These are phyloP conservation scores for Papilio helenus DNA, from an alignment of 1,140 invertebrate genomes.

Conservation along the genomic window DNA sequence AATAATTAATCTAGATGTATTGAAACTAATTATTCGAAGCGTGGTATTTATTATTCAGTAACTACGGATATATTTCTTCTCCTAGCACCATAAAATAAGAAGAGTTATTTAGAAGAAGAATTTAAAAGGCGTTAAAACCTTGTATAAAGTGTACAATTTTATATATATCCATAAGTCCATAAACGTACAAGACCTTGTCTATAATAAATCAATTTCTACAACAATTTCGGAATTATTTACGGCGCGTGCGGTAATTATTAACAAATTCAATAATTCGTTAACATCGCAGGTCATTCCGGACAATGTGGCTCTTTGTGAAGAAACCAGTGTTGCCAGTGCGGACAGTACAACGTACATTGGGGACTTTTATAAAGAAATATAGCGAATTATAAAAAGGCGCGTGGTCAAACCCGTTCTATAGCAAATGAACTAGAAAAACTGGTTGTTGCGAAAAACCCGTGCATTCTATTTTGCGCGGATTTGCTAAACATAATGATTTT, in stretches of 20 bases:
- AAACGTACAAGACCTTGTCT: neutral
- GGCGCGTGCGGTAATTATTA: constrained; percentile 66
- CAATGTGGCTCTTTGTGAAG: constrained; percentile 53
- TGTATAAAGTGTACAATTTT: neutral
- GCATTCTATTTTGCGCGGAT: constrained; percentile 60
- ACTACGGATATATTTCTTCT: too few species aligned
- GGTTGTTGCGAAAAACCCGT: constrained; percentile 55
- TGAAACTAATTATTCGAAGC: too few species aligned
- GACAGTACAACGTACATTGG: constrained; percentile 48
- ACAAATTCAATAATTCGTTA: constrained; percentile 75
- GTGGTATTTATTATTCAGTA: too few species aligned
- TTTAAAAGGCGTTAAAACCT: neutral
- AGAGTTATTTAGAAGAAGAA: neutral
- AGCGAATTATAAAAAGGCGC: constrained; percentile 68
- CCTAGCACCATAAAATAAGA: too few species aligned
- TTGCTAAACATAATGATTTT: constrained; percentile 70
- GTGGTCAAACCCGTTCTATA: constrained; percentile 61
- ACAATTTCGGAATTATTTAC: constrained; percentile 53
- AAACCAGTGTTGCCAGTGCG: constrained; percentile 46
- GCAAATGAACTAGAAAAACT: constrained; percentile 62
- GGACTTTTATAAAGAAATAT: constrained; percentile 55
- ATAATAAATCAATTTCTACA: constrained; percentile 31
- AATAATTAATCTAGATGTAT: too few species aligned
- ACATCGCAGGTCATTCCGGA: constrained; percentile 65
- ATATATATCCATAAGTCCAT: neutral